Conservation (phyloP, 2,888 invertebrate genomes). For the Drosophila silvestris region DNA sequence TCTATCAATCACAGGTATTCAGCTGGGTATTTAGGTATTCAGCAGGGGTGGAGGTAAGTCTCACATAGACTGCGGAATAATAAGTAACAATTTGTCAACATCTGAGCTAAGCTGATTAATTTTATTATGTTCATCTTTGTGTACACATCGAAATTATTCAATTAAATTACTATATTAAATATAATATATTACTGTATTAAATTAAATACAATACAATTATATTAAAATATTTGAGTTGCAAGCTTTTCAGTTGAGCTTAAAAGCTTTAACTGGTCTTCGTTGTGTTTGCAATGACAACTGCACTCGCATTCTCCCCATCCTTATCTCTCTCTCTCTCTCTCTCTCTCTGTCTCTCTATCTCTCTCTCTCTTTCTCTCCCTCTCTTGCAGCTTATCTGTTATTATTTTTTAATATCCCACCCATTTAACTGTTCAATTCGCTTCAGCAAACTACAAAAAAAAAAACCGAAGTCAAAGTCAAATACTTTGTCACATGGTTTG, state of each 20-base stretch:
- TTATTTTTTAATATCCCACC: conserved; percentile 36
- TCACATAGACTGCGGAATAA: background rate
- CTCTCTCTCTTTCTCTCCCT: background rate
- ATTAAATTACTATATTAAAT: background rate
- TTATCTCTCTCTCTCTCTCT: background rate
- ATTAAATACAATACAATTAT: background rate
- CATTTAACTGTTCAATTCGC: conserved; percentile 53
- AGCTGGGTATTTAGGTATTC: conserved; percentile 1
- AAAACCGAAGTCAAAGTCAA: conserved; percentile 60
- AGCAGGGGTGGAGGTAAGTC: background rate
- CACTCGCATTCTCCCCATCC: conserved; percentile 1
- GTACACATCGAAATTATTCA: background rate
- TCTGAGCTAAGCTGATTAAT: conserved; percentile 53
- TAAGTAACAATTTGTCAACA: conserved; percentile 39
- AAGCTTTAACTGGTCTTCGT: conserved; percentile 15
- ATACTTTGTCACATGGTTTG: conserved; percentile 72
- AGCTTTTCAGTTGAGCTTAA: conserved; percentile 11
- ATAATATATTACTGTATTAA: background rate
- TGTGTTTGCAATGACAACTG: conserved; percentile 6
- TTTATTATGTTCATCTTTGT: conserved; percentile 15
- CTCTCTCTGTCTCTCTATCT: background rate
- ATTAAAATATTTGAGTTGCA: background rate
- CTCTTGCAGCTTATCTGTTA: conserved; percentile 11
- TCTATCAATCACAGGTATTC: conserved; percentile 55
- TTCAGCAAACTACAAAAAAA: conserved; percentile 36